Percentiles rank a stretch among this genome's conserved stretches.
Evolutionary conservation across 1,140 invertebrate species (phyloP).

Genomic region (Aphelinus certus): DNA sequence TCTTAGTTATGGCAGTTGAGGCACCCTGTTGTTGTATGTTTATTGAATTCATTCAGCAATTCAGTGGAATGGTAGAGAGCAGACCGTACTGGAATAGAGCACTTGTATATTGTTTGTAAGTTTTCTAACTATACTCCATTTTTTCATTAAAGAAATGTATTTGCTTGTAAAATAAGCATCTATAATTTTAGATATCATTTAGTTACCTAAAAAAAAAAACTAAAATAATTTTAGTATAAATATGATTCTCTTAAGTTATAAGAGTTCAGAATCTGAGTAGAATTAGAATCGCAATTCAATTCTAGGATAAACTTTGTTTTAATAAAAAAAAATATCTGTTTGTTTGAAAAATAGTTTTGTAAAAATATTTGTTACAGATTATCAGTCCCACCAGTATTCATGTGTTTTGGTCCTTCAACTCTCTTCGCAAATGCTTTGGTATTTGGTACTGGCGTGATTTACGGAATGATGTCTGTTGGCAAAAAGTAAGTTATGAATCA

Average conservation of each 20-base stretch:
- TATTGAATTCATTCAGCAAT: conserved; percentile 88
- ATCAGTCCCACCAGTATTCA: conserved; percentile 78
- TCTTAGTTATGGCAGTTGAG: conserved; percentile 86
- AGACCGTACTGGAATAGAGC: conserved; percentile 92
- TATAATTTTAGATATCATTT: too few species aligned
- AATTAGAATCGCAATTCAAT: too few species aligned
- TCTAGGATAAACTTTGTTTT: too few species aligned
- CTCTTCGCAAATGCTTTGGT: conserved; percentile 89
- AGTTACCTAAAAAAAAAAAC: too few species aligned
- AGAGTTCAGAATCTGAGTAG: too few species aligned
- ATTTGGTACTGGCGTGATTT: conserved; percentile 87
- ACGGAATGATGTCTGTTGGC: conserved; percentile 93
- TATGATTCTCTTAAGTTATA: too few species aligned
- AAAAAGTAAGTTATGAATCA: conserved; percentile 79
- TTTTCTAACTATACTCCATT: conserved; percentile 45
- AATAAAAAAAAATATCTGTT: too few species aligned
- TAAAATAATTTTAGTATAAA: too few species aligned
- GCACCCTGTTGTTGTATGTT: conserved; percentile 95
- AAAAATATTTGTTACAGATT: conserved; percentile 69
- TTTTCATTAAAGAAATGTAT: background rate
- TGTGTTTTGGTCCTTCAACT: conserved; percentile 80
- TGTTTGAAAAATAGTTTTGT: too few species aligned
- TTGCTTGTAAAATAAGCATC: too few species aligned
- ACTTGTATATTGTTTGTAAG: conserved; percentile 85
- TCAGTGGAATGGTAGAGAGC: conserved; percentile 83